These are phyloP conservation scores for Acanthurus tractus DNA, from an alignment of 2,797 vertebrate species.

Conservation along the genomic window DNA sequence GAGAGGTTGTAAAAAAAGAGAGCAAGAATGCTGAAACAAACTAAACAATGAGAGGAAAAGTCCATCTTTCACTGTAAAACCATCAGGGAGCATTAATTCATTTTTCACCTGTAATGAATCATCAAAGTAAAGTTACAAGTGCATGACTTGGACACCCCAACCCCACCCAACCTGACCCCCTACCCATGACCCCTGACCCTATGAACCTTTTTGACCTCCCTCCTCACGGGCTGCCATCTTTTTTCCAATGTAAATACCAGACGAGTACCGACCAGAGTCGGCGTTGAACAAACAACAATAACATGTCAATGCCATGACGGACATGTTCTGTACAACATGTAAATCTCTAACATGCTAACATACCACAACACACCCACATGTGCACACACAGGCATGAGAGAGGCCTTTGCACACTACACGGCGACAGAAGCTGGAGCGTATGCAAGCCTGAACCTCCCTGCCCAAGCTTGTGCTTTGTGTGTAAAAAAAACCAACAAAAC, in stretches of 20 bases:
- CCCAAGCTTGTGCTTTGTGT: constrained; percentile 77
- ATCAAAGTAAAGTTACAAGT: constrained; percentile 73
- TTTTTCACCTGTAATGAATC: constrained; percentile 72
- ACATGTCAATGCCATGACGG: constrained; percentile 69
- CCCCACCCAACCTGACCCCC: not conserved
- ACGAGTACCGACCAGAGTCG: constrained; percentile 48
- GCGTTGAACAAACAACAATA: constrained; percentile 50
- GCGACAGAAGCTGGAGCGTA: constrained; percentile 56
- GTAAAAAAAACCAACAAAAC: constrained; percentile 73
- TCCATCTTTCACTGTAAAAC: constrained; percentile 63
- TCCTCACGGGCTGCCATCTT: constrained; percentile 71
- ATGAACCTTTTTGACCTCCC: constrained; percentile 50
- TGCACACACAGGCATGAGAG: constrained; percentile 55
- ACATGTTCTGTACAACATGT: constrained; percentile 73
- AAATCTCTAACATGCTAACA: constrained; percentile 64
- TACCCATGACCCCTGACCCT: constrained; percentile 7
- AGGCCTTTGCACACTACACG: constrained; percentile 60
- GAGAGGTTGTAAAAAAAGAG: constrained; percentile 60
- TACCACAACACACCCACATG: constrained; percentile 6
- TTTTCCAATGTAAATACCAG: constrained; percentile 81
- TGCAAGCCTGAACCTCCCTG: constrained; percentile 65
- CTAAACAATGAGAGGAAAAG: constrained; percentile 51
- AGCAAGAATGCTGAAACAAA: constrained; percentile 55
- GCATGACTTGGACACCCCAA: constrained; percentile 76
- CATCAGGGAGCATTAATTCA: constrained; percentile 73